Conservation (phyloP, 1,140 invertebrate species). For the Lepidotrigona ventralis region DNA sequence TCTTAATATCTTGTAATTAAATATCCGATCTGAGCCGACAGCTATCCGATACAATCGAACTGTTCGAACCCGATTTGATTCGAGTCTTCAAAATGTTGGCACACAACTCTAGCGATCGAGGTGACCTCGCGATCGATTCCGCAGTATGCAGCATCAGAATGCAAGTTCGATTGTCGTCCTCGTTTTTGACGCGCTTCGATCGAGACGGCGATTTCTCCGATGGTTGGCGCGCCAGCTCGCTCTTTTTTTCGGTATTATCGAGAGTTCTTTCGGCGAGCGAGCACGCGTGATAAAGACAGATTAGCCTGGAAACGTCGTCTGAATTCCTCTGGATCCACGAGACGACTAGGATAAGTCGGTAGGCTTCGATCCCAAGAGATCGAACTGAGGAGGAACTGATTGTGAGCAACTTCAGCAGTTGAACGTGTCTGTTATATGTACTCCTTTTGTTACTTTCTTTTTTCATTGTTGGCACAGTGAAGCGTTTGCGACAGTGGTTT, state of each 20-base stretch:
- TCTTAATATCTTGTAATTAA: too few relatives aligned
- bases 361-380: neutral
- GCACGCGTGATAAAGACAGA: conserved; percentile 28
- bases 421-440: neutral
- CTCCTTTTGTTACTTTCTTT: neutral
- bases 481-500: neutral
- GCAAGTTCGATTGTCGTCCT: conserved; percentile 14
- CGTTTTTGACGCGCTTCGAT: conserved; percentile 13
- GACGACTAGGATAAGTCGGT: neutral
- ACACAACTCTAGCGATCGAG: neutral
- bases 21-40: too few relatives aligned
- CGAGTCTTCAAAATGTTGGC: too few relatives aligned
- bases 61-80: too few relatives aligned
- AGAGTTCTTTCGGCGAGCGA: neutral
- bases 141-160: conserved; percentile 4
- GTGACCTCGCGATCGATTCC: conserved; percentile 9
- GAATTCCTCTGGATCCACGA: conserved; percentile 3
- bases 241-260: neutral
- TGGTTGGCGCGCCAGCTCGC: neutral
- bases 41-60: too few relatives aligned
- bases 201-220: conserved; percentile 12
- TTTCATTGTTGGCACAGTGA: neutral
- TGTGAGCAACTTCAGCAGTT: neutral
- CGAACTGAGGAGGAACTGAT: neutral
- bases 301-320: conserved; percentile 42